These are phyloP conservation scores for Tricholauxania praeusta DNA, from an alignment of 2,888 invertebrate genomes.

Conservation along the genomic window DNA sequence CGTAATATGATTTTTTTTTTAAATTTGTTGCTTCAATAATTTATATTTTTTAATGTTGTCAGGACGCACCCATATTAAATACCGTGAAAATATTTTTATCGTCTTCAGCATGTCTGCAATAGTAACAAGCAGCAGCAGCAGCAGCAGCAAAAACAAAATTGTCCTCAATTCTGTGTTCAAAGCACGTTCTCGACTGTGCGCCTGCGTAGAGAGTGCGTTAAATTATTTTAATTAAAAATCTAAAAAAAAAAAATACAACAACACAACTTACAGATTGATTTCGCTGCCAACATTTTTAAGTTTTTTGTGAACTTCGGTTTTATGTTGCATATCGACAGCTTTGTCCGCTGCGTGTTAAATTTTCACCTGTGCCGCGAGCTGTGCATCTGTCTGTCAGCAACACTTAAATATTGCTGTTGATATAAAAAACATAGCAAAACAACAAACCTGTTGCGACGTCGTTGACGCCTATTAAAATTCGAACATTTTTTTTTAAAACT, in stretches of 20 bases:
- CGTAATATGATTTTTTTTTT: too few species aligned
- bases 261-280: background rate
- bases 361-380: conserved; percentile 1
- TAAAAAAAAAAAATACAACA: conserved; percentile 1
- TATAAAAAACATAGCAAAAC: background rate
- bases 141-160: conserved; percentile 8
- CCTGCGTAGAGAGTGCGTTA: background rate
- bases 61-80: too few species aligned
- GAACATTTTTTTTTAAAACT: background rate
- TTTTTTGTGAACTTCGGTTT: background rate
- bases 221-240: background rate
- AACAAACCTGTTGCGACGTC: background rate
- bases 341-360: too few species aligned
- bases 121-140: too few species aligned
- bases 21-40: too few species aligned
- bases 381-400: background rate
- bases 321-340: too few species aligned
- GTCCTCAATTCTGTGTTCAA: conserved; percentile 18
- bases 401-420: background rate
- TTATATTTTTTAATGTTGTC: too few species aligned
- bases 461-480: background rate
- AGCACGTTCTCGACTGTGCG: conserved; percentile 2
- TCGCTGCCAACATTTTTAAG: background rate
- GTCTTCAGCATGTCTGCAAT: too few species aligned
- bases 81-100: too few species aligned